A percentile compares a stretch with the other conserved stretches of the same genome.
Evolutionary conservation across 2,888 invertebrate genomes (phyloP).

Genomic region (Sesamia inferens): DNA sequence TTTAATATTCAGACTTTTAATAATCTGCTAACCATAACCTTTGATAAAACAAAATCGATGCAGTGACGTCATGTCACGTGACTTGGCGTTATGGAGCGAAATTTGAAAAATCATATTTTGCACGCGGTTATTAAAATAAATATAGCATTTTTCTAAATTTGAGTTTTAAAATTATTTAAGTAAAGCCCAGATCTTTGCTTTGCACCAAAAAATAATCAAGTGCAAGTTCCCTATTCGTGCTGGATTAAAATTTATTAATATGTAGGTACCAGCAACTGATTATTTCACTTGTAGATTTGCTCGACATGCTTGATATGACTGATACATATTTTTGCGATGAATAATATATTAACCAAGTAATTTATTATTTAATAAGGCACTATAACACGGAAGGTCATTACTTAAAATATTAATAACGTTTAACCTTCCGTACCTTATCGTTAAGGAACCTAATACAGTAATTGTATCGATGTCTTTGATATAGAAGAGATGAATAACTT

Average conservation of each 20-base stretch:
- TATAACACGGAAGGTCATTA: not conserved
- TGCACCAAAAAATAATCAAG: no score
- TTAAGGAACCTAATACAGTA: not conserved
- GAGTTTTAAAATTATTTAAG: no score
- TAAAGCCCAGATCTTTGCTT: no score
- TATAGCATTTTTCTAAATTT: no score
- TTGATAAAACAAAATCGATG: no score
- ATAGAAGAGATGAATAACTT: not conserved
- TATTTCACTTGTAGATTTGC: constrained; percentile 11
- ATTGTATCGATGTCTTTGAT: not conserved
- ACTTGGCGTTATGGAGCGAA: no score
- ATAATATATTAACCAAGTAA: constrained; percentile 3
- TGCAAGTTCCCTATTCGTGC: no score
- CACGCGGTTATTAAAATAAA: no score
- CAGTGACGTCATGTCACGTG: no score
- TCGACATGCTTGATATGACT: constrained; percentile 7
- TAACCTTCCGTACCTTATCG: not conserved
- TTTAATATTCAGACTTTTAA: no score
- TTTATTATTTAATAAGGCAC: not conserved
- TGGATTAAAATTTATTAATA: not conserved
- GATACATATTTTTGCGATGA: constrained; percentile 44
- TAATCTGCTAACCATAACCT: no score
- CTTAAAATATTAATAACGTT: constrained; percentile 6
- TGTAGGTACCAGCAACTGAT: not conserved
- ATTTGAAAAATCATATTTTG: no score